These are phyloP conservation scores for Tamandua tetradactyla DNA, from an alignment of 2,797 vertebrate species.

Conservation along the genomic window DNA sequence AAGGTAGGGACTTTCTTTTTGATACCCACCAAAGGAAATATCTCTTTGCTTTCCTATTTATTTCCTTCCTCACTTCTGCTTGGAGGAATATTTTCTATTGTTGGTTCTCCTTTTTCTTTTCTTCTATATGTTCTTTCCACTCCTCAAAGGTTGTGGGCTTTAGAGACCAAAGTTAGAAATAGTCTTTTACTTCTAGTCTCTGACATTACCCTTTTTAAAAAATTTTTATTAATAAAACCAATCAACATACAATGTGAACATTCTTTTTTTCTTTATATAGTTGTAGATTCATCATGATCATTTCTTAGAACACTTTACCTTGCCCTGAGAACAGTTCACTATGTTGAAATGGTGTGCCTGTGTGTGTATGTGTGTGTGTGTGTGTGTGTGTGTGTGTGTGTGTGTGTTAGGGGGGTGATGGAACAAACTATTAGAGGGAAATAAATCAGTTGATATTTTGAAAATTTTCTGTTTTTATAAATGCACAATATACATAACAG, in stretches of 20 bases:
- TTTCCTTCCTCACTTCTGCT: neutral
- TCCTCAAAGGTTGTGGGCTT: neutral
- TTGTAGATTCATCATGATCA: too few relatives aligned
- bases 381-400: fast-evolving
- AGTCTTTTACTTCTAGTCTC: neutral
- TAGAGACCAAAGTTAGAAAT: neutral
- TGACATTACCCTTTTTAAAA: neutral
- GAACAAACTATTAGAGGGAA: neutral
- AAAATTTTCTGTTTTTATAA: neutral
- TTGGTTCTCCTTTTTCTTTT: neutral
- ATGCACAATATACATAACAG: neutral
- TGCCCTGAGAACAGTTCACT: neutral
- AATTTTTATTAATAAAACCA: too few relatives aligned
- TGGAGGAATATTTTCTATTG: neutral
- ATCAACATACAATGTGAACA: too few relatives aligned
- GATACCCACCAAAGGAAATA: neutral
- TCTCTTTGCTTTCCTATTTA: neutral
- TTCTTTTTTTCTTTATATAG: too few relatives aligned
- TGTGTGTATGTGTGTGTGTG: fast-evolving
- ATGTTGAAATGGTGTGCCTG: neutral
- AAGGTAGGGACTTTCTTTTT: neutral
- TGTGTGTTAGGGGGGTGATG: too few relatives aligned
- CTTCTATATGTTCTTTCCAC: neutral
- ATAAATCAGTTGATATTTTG: neutral
- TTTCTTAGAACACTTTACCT: neutral